These are phyloP conservation scores for Amphilophus citrinellus DNA, from an alignment of 2,113 vertebrate species.

Conservation along the genomic window DNA sequence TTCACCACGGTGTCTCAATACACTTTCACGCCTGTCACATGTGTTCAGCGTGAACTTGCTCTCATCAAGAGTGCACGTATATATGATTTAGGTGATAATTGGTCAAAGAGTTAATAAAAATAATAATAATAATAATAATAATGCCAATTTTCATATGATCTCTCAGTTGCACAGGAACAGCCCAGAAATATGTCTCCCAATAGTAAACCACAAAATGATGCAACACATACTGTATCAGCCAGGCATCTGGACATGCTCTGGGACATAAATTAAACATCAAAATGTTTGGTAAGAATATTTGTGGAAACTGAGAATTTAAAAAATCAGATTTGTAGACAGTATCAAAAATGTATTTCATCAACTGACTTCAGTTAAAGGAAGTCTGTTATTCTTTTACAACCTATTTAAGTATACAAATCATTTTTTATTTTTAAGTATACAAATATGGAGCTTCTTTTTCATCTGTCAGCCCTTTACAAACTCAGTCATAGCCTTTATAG, in stretches of 20 bases:
- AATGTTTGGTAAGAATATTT: neutral
- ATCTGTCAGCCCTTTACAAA: too few species aligned
- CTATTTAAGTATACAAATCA: neutral
- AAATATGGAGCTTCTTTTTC: neutral
- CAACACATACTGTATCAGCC: neutral
- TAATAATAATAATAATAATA: neutral
- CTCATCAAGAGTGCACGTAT: neutral
- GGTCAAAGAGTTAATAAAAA: neutral
- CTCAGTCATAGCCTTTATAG: neutral
- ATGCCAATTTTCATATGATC: neutral
- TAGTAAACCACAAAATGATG: conserved; percentile 11
- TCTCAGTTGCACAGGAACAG: neutral
- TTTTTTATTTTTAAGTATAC: neutral
- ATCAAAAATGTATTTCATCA: neutral
- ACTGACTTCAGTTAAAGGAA: neutral
- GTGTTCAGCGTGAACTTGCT: neutral
- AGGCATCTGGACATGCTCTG: neutral
- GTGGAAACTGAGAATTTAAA: neutral
- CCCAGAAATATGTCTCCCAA: conserved; percentile 8
- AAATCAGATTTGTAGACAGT: neutral
- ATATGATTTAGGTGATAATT: neutral
- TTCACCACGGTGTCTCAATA: neutral
- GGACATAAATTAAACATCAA: neutral
- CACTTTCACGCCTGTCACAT: neutral
- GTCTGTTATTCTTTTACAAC: neutral